Conservation (phyloP, 1,140 invertebrate species). For the Radopholus similis region DNA sequence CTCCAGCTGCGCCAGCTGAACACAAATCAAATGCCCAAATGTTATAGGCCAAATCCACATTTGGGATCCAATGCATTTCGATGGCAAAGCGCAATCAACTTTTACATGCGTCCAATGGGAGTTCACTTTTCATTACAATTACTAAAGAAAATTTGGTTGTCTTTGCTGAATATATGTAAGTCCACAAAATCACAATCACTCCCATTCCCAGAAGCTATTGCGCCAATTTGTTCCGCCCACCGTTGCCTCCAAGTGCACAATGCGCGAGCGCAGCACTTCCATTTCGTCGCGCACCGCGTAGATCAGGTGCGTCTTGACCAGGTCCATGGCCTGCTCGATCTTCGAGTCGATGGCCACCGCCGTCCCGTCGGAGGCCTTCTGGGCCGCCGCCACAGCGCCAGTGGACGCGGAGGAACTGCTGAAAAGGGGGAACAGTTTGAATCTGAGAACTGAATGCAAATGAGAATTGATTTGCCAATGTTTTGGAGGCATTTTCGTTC, state of each 20-base stretch:
- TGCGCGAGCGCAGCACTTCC: slow-evolving; percentile 46
- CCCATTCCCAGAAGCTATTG: background rate
- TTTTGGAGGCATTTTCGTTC: background rate
- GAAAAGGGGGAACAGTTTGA: background rate
- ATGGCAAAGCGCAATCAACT: too few species aligned
- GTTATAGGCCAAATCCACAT: background rate
- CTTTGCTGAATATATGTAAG: background rate
- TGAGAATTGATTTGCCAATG: too few species aligned
- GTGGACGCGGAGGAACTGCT: slow-evolving; percentile 17
- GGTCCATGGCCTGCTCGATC: slow-evolving; percentile 60
- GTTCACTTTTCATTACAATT: slow-evolving; percentile 15
- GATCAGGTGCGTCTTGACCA: slow-evolving; percentile 59
- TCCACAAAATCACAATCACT: background rate
- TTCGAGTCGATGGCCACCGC: slow-evolving; percentile 50
- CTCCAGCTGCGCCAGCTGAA: slow-evolving; percentile 50
- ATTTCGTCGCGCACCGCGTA: slow-evolving; percentile 60
- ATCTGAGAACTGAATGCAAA: too few species aligned
- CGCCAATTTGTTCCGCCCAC: slow-evolving; percentile 21
- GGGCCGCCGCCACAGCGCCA: slow-evolving; percentile 15
- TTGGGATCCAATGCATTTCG: slow-evolving; percentile 6
- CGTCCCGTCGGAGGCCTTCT: background rate
- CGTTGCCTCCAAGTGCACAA: slow-evolving; percentile 50
- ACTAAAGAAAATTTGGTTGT: background rate
- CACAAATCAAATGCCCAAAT: background rate
- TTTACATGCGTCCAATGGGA: too few species aligned